A percentile compares a stretch with the other conserved stretches of the same genome.
phyloP scores from a whole-genome alignment of 2,113 vertebrate genomes.

The Nycticebus coucang region DNA sequence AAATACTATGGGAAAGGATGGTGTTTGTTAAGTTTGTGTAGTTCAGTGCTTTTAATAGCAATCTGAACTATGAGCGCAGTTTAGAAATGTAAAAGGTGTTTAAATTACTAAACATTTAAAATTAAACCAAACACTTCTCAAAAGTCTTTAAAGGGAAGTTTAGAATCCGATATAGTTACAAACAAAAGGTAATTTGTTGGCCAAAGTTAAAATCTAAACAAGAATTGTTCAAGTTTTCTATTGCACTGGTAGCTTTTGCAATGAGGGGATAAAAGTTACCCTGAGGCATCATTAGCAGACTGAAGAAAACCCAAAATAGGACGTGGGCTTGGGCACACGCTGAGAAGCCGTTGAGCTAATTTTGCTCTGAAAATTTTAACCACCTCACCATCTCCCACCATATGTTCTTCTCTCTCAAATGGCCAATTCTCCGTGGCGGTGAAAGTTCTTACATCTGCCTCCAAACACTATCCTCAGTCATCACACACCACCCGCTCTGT shows the following conservation, averaged over 20 bases:
- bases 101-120: slow-evolving; percentile 16
- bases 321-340: neutral
- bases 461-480: too few relatives aligned
- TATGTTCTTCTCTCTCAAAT: neutral
- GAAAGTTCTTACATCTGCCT: neutral
- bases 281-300: neutral
- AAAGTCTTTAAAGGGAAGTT: neutral
- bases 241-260: neutral
- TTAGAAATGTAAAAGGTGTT: neutral
- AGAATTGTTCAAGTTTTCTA: neutral
- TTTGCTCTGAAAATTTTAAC: neutral
- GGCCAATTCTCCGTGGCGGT: rapidly evolving
- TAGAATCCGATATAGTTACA: neutral
- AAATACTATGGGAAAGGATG: neutral
- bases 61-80: neutral
- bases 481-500: neutral
- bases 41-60: neutral
- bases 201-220: neutral
- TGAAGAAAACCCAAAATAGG: neutral
- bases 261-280: neutral
- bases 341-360: neutral
- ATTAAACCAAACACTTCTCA: neutral
- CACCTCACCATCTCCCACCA: too few relatives aligned
- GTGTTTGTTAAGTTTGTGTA: neutral
- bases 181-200: neutral